A percentile compares a stretch with the other conserved stretches of the same genome.
phyloP scores from a whole-genome alignment of 2,888 invertebrate genomes.

The Hyposoter didymator region DNA sequence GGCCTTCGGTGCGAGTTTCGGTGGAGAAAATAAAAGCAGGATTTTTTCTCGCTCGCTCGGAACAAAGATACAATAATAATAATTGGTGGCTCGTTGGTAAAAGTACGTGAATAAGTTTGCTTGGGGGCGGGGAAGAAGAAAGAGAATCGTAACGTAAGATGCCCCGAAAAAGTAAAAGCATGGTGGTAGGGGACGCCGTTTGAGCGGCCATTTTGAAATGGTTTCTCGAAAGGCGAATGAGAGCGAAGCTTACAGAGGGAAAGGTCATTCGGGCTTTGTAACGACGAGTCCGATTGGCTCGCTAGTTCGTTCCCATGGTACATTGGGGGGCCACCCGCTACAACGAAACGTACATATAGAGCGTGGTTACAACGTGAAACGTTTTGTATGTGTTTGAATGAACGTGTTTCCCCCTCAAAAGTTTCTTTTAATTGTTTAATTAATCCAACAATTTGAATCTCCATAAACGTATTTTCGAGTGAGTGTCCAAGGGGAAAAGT shows the following conservation, averaged over 20 bases:
- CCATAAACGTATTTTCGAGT: conserved; percentile 4
- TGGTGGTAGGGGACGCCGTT: conserved; percentile 68
- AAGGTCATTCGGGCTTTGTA: conserved; percentile 44
- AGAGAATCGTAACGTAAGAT: conserved; percentile 50
- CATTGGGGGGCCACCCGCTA: conserved; percentile 77
- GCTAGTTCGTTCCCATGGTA: conserved; percentile 66
- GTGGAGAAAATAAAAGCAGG: neutral
- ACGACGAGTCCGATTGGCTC: conserved; percentile 70
- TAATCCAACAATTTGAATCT: conserved; percentile 57
- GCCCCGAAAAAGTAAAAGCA: conserved; percentile 55
- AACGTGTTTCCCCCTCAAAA: conserved; percentile 67
- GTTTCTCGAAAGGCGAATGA: conserved; percentile 71
- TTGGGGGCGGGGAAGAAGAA: conserved; percentile 36
- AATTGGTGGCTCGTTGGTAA: conserved; percentile 54
- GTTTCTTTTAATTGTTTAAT: conserved; percentile 58
- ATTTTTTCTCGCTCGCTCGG: conserved; percentile 43
- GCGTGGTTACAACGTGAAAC: conserved; percentile 71
- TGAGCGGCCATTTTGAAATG: conserved; percentile 58
- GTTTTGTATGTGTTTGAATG: conserved; percentile 73
- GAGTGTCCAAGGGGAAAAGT: conserved; percentile 59
- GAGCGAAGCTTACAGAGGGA: conserved; percentile 49
- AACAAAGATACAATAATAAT: conserved; percentile 64
- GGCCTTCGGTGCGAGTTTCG: neutral
- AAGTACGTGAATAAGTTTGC: conserved; percentile 23
- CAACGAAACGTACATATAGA: conserved; percentile 75